Evolutionary conservation across 2,113 vertebrate genomes (phyloP).

Genomic region (Pipra filicauda): DNA sequence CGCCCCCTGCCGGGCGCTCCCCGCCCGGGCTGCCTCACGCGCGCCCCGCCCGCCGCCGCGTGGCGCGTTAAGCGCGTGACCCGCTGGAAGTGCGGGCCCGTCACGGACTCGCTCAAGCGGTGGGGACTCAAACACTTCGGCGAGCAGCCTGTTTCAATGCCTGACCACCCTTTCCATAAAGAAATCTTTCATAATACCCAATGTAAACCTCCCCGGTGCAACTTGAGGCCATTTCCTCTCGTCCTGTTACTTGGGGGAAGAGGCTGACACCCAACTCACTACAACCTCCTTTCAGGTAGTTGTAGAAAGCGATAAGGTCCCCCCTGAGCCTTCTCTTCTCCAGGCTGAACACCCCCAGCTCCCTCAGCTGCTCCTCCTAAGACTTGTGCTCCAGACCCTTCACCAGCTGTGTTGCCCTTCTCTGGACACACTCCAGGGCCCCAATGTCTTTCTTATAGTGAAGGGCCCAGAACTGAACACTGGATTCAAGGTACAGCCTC

Average conservation of each 20-base stretch:
- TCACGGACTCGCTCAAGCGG: fast-evolving
- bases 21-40: not conserved
- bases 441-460: not conserved
- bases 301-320: fast-evolving
- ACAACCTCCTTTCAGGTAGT: fast-evolving
- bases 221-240: not conserved
- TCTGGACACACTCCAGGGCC: fast-evolving
- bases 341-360: not conserved
- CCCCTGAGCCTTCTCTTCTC: not conserved
- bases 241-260: no score
- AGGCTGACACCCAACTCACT: fast-evolving
- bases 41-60: not conserved
- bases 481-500: not conserved
- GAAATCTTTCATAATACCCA: not conserved
- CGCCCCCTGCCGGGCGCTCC: slow-evolving; percentile 55
- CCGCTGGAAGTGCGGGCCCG: not conserved
- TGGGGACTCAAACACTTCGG: not conserved
- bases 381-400: not conserved
- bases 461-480: not conserved
- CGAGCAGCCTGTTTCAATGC: not conserved
- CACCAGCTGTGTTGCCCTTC: fast-evolving
- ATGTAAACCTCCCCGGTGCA: not conserved
- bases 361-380: fast-evolving
- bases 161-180: not conserved
- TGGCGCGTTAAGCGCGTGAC: fast-evolving